Conservation (phyloP, 2,113 vertebrate species). For the Notarius lentiginosus region DNA sequence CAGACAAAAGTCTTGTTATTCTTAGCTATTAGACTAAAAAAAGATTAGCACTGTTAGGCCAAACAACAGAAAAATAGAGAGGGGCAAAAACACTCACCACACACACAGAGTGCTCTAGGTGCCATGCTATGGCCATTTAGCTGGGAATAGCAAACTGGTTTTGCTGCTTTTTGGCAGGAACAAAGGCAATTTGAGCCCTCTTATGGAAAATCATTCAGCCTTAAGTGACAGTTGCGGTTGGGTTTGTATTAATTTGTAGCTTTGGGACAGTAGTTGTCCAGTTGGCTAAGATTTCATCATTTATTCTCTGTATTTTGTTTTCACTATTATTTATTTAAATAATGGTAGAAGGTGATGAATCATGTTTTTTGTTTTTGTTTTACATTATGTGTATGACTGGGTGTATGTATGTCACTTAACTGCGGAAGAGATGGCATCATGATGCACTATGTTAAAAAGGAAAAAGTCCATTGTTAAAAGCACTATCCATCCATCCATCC, state of each 20-base stretch:
- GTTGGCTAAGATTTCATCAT: constrained; percentile 33
- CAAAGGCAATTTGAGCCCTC: background rate
- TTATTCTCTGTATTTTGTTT: background rate
- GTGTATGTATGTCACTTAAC: too few species aligned
- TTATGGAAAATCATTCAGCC: constrained; percentile 2
- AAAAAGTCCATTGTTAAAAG: too few species aligned
- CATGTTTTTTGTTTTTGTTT: too few species aligned
- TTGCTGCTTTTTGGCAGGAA: constrained; percentile 10
- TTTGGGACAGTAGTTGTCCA: constrained; percentile 26
- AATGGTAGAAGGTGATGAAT: background rate
- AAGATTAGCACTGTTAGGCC: background rate
- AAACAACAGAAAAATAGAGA: background rate
- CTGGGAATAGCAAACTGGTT: background rate
- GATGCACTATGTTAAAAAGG: too few species aligned
- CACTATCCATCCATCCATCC: too few species aligned
- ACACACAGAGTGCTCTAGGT: background rate
- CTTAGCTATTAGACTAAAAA: constrained; percentile 1
- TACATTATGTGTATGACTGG: too few species aligned
- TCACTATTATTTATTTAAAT: constrained; percentile 5
- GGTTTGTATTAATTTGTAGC: constrained; percentile 37
- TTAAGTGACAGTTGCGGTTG: background rate
- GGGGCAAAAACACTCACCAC: background rate
- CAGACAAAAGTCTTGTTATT: background rate
- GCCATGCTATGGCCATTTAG: constrained; percentile 3
- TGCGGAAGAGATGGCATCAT: too few species aligned